A percentile compares a stretch with the other conserved stretches of the same genome.
Evolutionary conservation across 92 coral and sea anemone species (phyloP).

Genomic region (Actinernus sp.): DNA sequence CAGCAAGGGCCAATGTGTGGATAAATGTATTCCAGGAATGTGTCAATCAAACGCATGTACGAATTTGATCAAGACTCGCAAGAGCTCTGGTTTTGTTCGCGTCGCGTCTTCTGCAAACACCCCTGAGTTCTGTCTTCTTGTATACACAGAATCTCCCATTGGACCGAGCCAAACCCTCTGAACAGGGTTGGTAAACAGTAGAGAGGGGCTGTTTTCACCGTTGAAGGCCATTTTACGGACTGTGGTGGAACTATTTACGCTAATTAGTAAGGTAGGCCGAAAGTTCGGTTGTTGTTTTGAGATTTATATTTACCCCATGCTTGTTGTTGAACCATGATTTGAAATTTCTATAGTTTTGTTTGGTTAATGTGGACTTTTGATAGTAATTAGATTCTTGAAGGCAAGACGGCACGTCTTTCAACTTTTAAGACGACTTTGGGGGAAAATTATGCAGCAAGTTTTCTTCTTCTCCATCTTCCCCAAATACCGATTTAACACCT

Average conservation of each 20-base stretch:
- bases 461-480: too few relatives aligned
- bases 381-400: too few relatives aligned
- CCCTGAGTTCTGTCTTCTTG: slow-evolving; percentile 50
- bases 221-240: neutral
- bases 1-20: slow-evolving; percentile 23
- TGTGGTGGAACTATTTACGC: neutral
- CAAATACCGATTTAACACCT: too few relatives aligned
- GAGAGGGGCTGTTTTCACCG: neutral
- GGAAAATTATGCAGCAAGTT: neutral
- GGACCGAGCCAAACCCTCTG: slow-evolving; percentile 8
- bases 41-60: slow-evolving; percentile 85
- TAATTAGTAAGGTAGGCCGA: neutral
- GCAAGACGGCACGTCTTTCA: neutral
- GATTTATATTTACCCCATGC: neutral
- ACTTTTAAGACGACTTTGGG: neutral
- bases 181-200: neutral
- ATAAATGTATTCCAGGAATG: slow-evolving; percentile 70
- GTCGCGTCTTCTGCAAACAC: slow-evolving; percentile 73
- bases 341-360: neutral
- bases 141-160: slow-evolving; percentile 21
- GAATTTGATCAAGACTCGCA: slow-evolving; percentile 32
- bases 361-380: too few relatives aligned
- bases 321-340: neutral
- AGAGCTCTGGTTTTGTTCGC: slow-evolving; percentile 30
- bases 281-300: neutral